Percentiles rank a stretch among this genome's conserved stretches.
Conservation (phyloP, 2,888 invertebrate genomes). For the Apotomis capreana region DNA sequence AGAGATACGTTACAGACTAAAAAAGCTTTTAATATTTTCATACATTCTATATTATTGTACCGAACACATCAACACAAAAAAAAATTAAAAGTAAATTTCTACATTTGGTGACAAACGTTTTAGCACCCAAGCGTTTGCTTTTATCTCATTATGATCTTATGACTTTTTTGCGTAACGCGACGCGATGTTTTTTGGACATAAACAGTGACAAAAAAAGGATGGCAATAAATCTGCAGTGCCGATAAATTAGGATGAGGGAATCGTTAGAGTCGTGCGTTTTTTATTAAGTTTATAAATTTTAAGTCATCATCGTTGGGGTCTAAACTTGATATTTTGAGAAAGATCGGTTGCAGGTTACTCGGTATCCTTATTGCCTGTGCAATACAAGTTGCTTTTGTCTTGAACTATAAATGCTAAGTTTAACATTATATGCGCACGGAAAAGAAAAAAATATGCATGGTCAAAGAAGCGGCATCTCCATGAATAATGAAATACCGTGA, state of each 20-base stretch:
- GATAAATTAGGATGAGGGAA: slow-evolving; percentile 49
- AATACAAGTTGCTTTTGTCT: no score
- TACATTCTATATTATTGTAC: no score
- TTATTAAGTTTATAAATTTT: not conserved
- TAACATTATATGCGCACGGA: not conserved
- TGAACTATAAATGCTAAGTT: no score
- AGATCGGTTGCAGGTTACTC: no score
- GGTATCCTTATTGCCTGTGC: no score
- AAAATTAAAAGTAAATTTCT: no score
- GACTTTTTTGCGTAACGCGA: slow-evolving; percentile 67
- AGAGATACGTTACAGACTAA: no score
- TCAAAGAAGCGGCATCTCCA: not conserved
- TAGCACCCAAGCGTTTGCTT: slow-evolving; percentile 24
- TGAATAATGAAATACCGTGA: not conserved
- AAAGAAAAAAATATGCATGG: not conserved
- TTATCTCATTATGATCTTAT: slow-evolving; percentile 28
- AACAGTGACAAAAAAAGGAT: slow-evolving; percentile 62
- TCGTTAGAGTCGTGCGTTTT: slow-evolving; percentile 47
- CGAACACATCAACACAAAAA: no score
- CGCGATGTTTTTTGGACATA: slow-evolving; percentile 67
- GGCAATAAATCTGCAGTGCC: slow-evolving; percentile 69
- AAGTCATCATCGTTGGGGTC: no score
- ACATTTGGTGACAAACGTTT: not conserved
- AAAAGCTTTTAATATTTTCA: no score
- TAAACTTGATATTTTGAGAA: no score